phyloP scores from a whole-genome alignment of 2,113 vertebrate species.

The Ctenomys sociabilis region DNA sequence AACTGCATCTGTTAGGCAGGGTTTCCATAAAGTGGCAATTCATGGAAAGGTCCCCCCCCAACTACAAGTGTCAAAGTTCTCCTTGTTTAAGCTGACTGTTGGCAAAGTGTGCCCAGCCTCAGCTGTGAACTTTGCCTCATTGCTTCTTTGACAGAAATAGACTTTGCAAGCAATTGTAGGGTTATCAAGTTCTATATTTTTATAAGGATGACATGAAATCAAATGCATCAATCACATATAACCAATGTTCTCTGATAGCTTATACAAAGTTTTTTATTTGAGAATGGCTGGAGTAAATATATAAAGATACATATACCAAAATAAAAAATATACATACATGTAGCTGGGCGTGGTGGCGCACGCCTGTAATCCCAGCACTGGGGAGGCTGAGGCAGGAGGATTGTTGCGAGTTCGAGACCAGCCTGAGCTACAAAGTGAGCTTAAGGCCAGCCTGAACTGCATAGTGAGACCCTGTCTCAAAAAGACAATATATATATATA shows the following conservation, averaged over 20 bases:
- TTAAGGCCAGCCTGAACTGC: too few relatives aligned
- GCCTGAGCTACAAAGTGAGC: too few relatives aligned
- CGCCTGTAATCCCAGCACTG: too few relatives aligned
- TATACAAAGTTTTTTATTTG: not conserved
- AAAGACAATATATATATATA: too few relatives aligned
- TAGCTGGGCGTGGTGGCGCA: too few relatives aligned
- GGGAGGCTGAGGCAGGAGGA: too few relatives aligned
- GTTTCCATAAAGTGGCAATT: constrained; percentile 83
- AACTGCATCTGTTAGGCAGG: constrained; percentile 71
- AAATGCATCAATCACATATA: not conserved
- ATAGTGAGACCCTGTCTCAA: too few relatives aligned
- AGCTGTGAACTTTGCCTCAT: constrained; percentile 58
- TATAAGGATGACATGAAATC: not conserved
- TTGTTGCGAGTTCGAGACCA: too few relatives aligned
- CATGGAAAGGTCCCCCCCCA: constrained; percentile 77
- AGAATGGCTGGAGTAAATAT: not conserved
- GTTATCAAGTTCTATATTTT: not conserved
- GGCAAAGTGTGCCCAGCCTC: constrained; percentile 63
- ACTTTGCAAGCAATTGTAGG: constrained; percentile 45
- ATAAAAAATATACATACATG: not conserved
- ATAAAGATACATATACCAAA: not conserved
- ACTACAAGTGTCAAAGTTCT: constrained; percentile 83
- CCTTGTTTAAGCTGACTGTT: constrained; percentile 82
- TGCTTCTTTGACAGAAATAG: constrained; percentile 60
- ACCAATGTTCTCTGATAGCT: not conserved